Evolutionary conservation across 2,797 vertebrate genomes (phyloP), one percentile per base, ranked within the genome.

Genomic region (Pteropus rufus): DNA sequence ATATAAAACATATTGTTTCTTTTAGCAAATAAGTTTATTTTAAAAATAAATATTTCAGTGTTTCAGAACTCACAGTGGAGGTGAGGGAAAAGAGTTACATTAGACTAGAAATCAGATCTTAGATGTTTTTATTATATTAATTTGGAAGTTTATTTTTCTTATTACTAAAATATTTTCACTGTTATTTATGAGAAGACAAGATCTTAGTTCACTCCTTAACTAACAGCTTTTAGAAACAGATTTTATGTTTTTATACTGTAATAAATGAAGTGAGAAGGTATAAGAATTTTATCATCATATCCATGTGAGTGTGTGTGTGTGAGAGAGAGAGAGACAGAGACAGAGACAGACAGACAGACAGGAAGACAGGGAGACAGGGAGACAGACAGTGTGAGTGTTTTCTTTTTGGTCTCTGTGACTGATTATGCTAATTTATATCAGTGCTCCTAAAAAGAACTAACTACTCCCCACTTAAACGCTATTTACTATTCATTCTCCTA

Each of bases 81-180:
- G 81, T 18, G 9, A 87, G 3, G 49, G 16, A 94, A 87, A 84
- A 67, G 81, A 36, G 12, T 77, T 65, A 64, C 64, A 29, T 54
- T 72, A 85, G 10, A 70, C 31, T 54, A 62, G n/a, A 91, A 34
- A 18, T 89, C 49, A 54, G 4, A 23, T 64, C 49, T 62, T 81
- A 86, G 34, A 69, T 73, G 10, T 60, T 75, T 93, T 58, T 41
- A 44, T 65, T 29, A 31, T 19, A 49, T 12, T 70, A 18, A 60
- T 82, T 77, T 79, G 5, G 10, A 83, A 93, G 11, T 56, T 83
- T 12, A 41, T 60, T 93, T 91, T 75, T 89, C 34, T 62, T 73
- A 23, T 49, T 34, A 62, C 58, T 52, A 86, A 26, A 91, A 41
- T 86, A 34, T 75, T 69, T 92, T 29, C 14, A 31, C 19, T 44